These are phyloP conservation scores for Myopa testacea DNA, from an alignment of 2,888 invertebrate genomes.

Conservation along the genomic window DNA sequence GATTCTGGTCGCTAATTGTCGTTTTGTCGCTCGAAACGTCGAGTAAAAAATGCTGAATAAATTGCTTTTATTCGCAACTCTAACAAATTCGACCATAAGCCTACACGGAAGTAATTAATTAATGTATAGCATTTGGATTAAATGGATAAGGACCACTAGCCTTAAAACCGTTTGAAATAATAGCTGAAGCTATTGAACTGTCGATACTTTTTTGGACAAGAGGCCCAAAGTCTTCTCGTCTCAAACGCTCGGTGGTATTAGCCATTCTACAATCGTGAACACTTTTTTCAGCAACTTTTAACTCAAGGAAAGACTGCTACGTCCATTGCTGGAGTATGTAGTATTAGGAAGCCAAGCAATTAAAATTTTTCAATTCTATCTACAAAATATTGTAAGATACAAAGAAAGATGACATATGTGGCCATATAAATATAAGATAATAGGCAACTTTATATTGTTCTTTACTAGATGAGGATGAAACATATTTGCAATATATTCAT, in stretches of 20 bases:
- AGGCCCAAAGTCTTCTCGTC: neutral
- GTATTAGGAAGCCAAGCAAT: constrained; percentile 9
- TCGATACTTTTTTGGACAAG: neutral
- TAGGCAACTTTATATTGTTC: constrained; percentile 56
- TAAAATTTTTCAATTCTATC: constrained; percentile 24
- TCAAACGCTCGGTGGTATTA: neutral
- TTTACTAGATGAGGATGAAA: constrained; percentile 59
- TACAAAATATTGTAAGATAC: constrained; percentile 58
- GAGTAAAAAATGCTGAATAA: too few relatives aligned
- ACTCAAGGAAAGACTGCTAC: constrained; percentile 1
- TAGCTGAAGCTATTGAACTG: neutral
- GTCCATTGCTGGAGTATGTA: neutral
- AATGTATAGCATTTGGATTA: constrained; percentile 5
- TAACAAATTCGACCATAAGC: too few relatives aligned
- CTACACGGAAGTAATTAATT: too few relatives aligned
- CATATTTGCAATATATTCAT: constrained; percentile 61
- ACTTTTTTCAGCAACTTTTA: neutral
- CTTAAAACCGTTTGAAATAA: constrained; percentile 9
- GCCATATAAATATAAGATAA: constrained; percentile 63
- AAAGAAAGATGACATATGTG: constrained; percentile 60
- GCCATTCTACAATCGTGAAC: neutral
- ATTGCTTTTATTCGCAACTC: too few relatives aligned
- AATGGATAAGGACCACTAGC: constrained; percentile 4
- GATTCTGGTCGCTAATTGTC: neutral
- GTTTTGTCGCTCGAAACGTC: too few relatives aligned